These are phyloP conservation scores for Cosmia pyralina DNA, from an alignment of 2,888 invertebrate genomes.

Conservation along the genomic window DNA sequence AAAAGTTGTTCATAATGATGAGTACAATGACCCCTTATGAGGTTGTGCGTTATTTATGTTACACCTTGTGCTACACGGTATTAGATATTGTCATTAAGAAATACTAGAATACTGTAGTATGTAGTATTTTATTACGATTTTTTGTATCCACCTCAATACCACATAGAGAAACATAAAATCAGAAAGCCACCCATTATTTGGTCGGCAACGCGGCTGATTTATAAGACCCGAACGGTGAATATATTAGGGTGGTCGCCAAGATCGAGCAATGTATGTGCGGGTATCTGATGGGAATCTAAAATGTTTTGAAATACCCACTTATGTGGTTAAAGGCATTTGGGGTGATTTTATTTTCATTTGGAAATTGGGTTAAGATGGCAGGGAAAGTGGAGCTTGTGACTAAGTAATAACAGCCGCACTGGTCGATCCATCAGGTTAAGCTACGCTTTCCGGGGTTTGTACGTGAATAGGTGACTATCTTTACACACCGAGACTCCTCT, in stretches of 20 bases:
- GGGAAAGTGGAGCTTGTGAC: too few species aligned
- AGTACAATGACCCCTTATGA: too few species aligned
- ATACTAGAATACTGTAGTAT: too few species aligned
- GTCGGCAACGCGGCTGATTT: slow-evolving; percentile 61
- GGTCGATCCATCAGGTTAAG: too few species aligned
- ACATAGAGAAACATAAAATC: slow-evolving; percentile 24
- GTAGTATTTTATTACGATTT: not conserved
- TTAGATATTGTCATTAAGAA: too few species aligned
- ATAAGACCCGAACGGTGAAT: slow-evolving; percentile 68
- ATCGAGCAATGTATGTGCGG: slow-evolving; percentile 48
- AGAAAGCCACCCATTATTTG: slow-evolving; percentile 48
- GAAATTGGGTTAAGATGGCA: not conserved
- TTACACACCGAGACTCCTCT: too few species aligned
- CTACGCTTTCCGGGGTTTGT: too few species aligned
- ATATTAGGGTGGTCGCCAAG: slow-evolving; percentile 65
- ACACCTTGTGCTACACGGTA: too few species aligned
- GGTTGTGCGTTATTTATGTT: too few species aligned
- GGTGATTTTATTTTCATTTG: slow-evolving; percentile 15
- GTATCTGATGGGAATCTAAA: slow-evolving; percentile 46
- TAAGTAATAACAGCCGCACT: too few species aligned
- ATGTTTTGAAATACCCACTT: slow-evolving; percentile 53
- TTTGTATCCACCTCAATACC: not conserved
- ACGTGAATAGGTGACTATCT: too few species aligned
- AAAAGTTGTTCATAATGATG: too few species aligned
- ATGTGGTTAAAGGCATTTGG: slow-evolving; percentile 33